A percentile compares a stretch with the other conserved stretches of the same genome.
Conservation (phyloP, 2,797 vertebrate genomes). For the Pseudomugil tenellus region DNA sequence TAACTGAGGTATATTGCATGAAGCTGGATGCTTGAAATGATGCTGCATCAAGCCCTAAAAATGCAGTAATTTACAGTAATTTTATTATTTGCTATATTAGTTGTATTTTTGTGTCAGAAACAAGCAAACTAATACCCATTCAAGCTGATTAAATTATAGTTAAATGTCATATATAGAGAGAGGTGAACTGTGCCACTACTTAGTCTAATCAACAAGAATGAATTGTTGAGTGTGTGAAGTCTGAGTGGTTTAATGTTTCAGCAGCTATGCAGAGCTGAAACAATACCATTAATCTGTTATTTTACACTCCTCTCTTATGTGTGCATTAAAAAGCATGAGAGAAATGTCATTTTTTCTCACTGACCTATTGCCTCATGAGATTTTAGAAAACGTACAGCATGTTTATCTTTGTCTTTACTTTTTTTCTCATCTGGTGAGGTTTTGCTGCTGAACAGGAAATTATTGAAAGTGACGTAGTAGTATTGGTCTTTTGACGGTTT, state of each 20-base stretch:
- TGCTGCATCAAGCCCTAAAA: slow-evolving; percentile 2
- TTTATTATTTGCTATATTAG: background rate
- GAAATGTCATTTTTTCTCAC: slow-evolving; percentile 31
- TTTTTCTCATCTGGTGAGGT: slow-evolving; percentile 36
- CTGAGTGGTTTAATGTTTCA: slow-evolving; percentile 49
- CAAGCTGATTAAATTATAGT: slow-evolving; percentile 13
- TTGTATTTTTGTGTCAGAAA: slow-evolving; percentile 3
- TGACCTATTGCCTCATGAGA: slow-evolving; percentile 61
- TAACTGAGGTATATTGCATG: slow-evolving; percentile 39
- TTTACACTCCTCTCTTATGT: slow-evolving; percentile 38
- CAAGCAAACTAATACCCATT: background rate
- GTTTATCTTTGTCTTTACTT: slow-evolving; percentile 21
- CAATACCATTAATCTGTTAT: slow-evolving; percentile 26
- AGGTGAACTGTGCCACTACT: slow-evolving; percentile 2
- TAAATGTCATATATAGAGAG: slow-evolving; percentile 28
- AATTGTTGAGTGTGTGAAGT: background rate
- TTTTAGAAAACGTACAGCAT: slow-evolving; percentile 36
- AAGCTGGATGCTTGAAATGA: slow-evolving; percentile 7
- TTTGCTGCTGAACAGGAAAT: slow-evolving; percentile 49
- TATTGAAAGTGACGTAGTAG: slow-evolving; percentile 37
- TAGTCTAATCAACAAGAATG: background rate
- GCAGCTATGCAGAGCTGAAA: slow-evolving; percentile 26
- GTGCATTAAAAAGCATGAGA: slow-evolving; percentile 44
- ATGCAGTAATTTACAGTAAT: background rate
- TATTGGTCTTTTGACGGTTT: too few relatives aligned